Conservation (phyloP, 2,888 invertebrate genomes). For the Bhutanitis thaidina region DNA sequence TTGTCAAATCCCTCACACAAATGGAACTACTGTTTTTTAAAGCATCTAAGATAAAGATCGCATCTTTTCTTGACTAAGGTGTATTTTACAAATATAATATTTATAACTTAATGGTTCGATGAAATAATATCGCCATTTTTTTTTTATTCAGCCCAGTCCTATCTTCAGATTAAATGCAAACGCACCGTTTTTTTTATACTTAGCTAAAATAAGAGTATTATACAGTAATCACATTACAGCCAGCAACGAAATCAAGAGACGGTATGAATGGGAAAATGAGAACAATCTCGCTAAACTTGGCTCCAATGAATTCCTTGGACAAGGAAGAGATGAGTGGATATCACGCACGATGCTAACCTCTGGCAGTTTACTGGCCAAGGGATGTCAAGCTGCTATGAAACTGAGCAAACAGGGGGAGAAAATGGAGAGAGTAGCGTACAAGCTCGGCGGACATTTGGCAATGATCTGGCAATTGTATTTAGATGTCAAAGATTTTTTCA, state of each 20-base stretch:
- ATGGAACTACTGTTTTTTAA: no score
- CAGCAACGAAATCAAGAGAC: conserved; percentile 32
- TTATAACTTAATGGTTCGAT: no score
- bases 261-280: conserved; percentile 64
- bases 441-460: conserved; percentile 63
- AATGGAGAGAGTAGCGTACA: conserved; percentile 58
- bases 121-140: no score
- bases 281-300: conserved; percentile 57
- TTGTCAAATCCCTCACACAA: no score
- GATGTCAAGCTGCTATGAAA: conserved; percentile 69
- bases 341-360: conserved; percentile 62
- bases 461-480: conserved; percentile 67
- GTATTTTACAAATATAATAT: no score
- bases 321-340: conserved; percentile 63
- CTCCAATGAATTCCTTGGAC: conserved; percentile 59
- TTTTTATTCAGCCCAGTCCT: no score
- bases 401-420: conserved; percentile 45
- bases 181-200: no score
- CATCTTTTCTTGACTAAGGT: no score
- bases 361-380: conserved; percentile 66
- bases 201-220: no score
- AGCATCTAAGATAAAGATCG: no score
- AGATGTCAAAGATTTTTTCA: conserved; percentile 67
- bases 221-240: no score
- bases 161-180: no score